A percentile compares a stretch with the other conserved stretches of the same genome.
These are phyloP conservation scores for Campylomormyrus tamandua DNA, from an alignment of 2,113 vertebrate genomes.

Conservation along the genomic window DNA sequence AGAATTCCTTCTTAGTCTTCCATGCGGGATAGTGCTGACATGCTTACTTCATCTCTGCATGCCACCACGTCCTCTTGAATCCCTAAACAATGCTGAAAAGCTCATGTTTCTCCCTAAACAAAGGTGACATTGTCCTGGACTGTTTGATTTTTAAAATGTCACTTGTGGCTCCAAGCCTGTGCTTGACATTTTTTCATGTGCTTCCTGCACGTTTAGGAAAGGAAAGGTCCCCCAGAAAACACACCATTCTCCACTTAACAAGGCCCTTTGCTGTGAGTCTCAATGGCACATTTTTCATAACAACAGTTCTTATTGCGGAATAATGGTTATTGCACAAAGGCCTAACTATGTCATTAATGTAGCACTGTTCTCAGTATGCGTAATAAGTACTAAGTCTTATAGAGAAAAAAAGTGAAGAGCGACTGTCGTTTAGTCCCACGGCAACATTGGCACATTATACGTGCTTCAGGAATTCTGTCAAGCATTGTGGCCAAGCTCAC, in stretches of 20 bases:
- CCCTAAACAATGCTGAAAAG: neutral
- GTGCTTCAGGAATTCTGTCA: neutral
- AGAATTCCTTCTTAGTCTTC: neutral
- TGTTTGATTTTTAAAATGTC: conserved; percentile 1
- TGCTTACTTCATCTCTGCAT: neutral
- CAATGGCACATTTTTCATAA: neutral
- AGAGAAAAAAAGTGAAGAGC: neutral
- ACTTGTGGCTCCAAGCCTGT: conserved; percentile 2
- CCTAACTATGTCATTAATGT: neutral
- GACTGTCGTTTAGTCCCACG: neutral
- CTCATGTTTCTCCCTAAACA: neutral
- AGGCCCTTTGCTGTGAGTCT: neutral
- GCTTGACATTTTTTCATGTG: neutral
- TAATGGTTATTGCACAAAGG: neutral
- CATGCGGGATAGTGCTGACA: neutral
- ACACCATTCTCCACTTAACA: too few relatives aligned
- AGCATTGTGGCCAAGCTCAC: neutral
- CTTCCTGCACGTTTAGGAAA: neutral
- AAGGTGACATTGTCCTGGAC: neutral
- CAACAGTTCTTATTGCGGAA: neutral
- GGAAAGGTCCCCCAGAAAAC: neutral
- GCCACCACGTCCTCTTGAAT: neutral
- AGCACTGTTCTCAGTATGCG: neutral
- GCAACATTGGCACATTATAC: neutral
- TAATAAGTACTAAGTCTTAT: neutral